phyloP scores from a whole-genome alignment of 2,888 invertebrate species.

The Iselma pallidipennis region DNA sequence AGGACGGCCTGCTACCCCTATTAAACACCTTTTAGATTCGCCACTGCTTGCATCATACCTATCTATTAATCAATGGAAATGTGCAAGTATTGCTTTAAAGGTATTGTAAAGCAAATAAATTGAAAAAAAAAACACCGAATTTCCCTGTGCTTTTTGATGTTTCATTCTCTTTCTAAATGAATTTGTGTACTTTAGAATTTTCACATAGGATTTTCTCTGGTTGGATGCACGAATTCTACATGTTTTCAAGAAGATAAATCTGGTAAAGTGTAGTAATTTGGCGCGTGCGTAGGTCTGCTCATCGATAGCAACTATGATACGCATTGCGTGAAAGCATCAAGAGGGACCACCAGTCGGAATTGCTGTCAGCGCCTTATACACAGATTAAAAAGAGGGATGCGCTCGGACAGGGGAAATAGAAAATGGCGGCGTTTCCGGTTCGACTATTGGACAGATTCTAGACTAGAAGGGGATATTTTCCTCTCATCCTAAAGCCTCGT shows the following conservation, averaged over 20 bases:
- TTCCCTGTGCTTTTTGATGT: too few relatives aligned
- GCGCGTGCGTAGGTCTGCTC: conserved; percentile 40
- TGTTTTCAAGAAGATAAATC: conserved; percentile 24
- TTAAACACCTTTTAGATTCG: conserved; percentile 1
- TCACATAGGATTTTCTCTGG: background rate
- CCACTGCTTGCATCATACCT: too few relatives aligned
- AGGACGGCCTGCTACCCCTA: background rate
- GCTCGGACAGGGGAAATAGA: conserved; percentile 45
- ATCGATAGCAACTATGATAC: conserved; percentile 47
- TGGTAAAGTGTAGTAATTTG: conserved; percentile 27
- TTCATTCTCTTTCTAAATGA: too few relatives aligned
- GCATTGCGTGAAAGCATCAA: conserved; percentile 43
- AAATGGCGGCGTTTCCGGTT: conserved; percentile 52
- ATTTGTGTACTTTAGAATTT: background rate
- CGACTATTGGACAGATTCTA: conserved; percentile 47
- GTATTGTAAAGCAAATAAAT: too few relatives aligned
- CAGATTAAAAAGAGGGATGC: conserved; percentile 54
- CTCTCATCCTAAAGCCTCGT: conserved; percentile 26
- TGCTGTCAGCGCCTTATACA: conserved; percentile 47
- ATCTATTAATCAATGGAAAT: too few relatives aligned
- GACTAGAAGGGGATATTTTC: background rate
- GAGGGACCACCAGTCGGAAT: conserved; percentile 28
- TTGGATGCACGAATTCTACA: background rate
- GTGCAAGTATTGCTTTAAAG: too few relatives aligned
- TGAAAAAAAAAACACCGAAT: too few relatives aligned